phyloP scores from a whole-genome alignment of 1,140 invertebrate genomes.

The Oncopeltus fasciatus region DNA sequence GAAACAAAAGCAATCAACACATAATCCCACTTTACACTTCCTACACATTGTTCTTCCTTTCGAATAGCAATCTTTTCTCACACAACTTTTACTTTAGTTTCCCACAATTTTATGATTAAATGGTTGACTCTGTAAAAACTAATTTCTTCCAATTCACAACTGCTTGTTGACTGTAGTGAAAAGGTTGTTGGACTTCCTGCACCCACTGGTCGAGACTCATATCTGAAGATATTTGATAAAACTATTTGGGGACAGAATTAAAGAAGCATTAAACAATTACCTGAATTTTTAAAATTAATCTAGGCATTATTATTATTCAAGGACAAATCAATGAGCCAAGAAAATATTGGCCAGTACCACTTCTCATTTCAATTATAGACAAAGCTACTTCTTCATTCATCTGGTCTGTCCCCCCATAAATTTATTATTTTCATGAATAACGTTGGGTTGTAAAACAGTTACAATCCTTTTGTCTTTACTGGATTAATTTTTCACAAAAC shows the following conservation, averaged over 20 bases:
- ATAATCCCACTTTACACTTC: background rate
- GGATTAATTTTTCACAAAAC: background rate
- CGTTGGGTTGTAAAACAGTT: background rate
- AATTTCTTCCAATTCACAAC: background rate
- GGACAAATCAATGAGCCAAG: background rate
- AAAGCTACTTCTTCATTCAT: background rate
- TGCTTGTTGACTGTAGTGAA: background rate
- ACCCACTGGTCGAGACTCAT: background rate
- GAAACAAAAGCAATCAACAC: background rate
- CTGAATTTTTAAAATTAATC: background rate
- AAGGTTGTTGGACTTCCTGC: background rate
- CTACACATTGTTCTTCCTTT: background rate
- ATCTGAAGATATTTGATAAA: background rate
- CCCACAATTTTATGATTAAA: too few species aligned
- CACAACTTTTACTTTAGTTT: background rate
- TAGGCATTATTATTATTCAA: background rate
- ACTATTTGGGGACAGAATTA: background rate
- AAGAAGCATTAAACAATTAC: background rate
- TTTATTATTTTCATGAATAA: background rate
- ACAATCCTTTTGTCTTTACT: background rate
- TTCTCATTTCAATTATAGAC: background rate
- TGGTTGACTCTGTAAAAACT: background rate
- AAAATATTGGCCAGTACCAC: background rate
- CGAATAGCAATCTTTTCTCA: background rate
- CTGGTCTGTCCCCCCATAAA: background rate